Evolutionary conservation across 2,113 vertebrate species (phyloP), one percentile per base, ranked within the genome.

Genomic region (Syrmaticus mikado): DNA sequence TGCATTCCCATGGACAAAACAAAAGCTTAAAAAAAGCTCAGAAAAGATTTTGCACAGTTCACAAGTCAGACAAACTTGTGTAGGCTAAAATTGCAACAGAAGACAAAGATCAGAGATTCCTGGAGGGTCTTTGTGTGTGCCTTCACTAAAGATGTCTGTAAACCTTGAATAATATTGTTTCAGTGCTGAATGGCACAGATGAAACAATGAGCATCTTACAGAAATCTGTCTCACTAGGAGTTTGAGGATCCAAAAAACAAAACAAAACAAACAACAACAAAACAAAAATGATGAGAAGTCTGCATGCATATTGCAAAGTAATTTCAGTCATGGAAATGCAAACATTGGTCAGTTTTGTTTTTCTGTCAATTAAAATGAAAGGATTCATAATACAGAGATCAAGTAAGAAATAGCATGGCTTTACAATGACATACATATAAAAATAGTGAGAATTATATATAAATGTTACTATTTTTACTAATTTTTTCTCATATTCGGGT

Each of bases 1-100:
- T 50, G 38, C 92, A 95, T 97, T 97, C 94, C 91, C 87, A 18
- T 8, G 82, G 85, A 95, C 88, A 96, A 95, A 94, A 94, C 61
- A 57, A 93, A 90, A 91, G 93, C 85, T 96, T 93, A 78, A 88
- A 83, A 94, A 92, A 91, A 78, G 73, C 85, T 95, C 94, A 88
- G 87, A 67, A 90, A 94, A 90, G 85, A 91, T 93, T 96, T 94
- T 94, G 87, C 85, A 88, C 87, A 94, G 85, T 93, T 88, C 91
- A 88, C 46, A 46, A 83, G 82, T 91, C 95, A 94, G 68, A 52
- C 40, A 91, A 74, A 91, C 61, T 88, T 72, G 61, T 32, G 34
- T 25, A 27, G 62, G 73, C 87, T 94, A 91, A 90, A 19, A 25
- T 41, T 84, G 82, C 87, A 91, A 43, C 30, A 65, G 85, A 67